Evolutionary conservation across 2,797 vertebrate genomes (phyloP), one percentile per base, ranked within the genome.

Genomic region (Carapus acus): DNA sequence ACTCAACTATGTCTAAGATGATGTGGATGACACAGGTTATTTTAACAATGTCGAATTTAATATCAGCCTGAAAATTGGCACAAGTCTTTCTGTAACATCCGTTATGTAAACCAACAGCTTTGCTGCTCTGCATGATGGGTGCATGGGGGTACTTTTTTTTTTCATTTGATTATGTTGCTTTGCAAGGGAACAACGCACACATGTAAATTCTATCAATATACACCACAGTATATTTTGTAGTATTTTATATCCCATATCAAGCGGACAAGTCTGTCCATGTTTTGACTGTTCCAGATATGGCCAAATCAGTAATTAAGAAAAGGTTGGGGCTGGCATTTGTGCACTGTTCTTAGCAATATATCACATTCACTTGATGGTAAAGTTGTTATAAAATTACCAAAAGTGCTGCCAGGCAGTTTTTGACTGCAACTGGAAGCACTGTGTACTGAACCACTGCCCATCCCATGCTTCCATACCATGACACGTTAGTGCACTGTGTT

Each of bases 41-140:
- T 40, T 18, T 4, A 58, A 33, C 18, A 22, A 68, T 16, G 54
- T 22, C 16, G 38, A 0, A 33, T 54, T 40, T 41, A 43, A 54
- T 49, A 15, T 59, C 21, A 47, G 8, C 43, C 17, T 43, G 14
- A 15, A 18, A 22, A 24, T 47, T 57, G 27, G n/a, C 16, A 58
- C 18, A 40, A 33, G 40, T 18, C 22, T 40, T 23, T n/a, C n/a
- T n/a, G n/a, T 7, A 50, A 41, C 29, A 21, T 15, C 8, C 27
- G 21, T 12, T 29, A n/a, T n/a, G 27, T 48, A 16, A 8, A 31
- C 6, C 15, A 19, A 6, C 11, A 40, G 24, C 8, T 43, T 38
- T 43, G 11, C 7, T 45, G 14, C 40, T n/a, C 24, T 5, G 24
- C 24, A n/a, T 15, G 6, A 29, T n/a, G n/a, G n/a, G n/a, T n/a